A percentile compares a stretch with the other conserved stretches of the same genome.
Conservation (phyloP, 1,140 invertebrate species). For the Macrostomum lignano region DNA sequence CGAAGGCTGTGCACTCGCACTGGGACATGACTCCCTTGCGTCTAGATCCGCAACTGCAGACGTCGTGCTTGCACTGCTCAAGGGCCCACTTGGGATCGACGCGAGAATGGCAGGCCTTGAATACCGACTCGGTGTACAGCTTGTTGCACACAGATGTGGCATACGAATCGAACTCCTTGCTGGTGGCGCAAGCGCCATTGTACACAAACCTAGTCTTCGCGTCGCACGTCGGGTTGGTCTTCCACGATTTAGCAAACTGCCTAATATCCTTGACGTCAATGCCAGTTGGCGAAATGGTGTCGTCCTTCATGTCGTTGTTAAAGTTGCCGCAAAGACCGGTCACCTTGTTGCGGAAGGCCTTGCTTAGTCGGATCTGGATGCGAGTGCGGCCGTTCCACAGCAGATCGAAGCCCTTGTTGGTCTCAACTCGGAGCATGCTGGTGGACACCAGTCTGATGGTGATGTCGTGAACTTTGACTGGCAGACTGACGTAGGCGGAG, state of each 20-base stretch:
- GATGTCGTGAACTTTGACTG: neutral
- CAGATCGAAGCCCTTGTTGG: constrained; percentile 42
- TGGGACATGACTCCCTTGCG: constrained; percentile 8
- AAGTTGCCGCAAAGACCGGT: constrained; percentile 65
- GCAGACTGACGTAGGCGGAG: neutral
- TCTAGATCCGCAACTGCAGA: constrained; percentile 41
- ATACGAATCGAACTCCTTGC: neutral
- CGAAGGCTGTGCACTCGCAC: constrained; percentile 49
- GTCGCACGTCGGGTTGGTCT: constrained; percentile 7
- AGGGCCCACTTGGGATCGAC: neutral
- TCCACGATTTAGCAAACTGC: constrained; percentile 8
- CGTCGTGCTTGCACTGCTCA: constrained; percentile 46
- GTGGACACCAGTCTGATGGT: neutral
- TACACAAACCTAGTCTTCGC: neutral
- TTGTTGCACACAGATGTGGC: neutral
- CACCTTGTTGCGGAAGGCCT: constrained; percentile 31
- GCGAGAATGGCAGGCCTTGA: neutral
- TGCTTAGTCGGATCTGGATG: constrained; percentile 43
- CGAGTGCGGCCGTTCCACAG: constrained; percentile 54
- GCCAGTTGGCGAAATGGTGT: constrained; percentile 15
- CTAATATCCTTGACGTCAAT: constrained; percentile 1
- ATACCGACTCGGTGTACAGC: neutral
- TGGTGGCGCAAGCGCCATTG: constrained; percentile 1
- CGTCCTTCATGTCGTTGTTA: constrained; percentile 47
- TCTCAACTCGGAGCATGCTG: constrained; percentile 38